Base-by-base conservation (phyloP, 2,888 invertebrate species). In the Drosophila sordidula region DNA sequence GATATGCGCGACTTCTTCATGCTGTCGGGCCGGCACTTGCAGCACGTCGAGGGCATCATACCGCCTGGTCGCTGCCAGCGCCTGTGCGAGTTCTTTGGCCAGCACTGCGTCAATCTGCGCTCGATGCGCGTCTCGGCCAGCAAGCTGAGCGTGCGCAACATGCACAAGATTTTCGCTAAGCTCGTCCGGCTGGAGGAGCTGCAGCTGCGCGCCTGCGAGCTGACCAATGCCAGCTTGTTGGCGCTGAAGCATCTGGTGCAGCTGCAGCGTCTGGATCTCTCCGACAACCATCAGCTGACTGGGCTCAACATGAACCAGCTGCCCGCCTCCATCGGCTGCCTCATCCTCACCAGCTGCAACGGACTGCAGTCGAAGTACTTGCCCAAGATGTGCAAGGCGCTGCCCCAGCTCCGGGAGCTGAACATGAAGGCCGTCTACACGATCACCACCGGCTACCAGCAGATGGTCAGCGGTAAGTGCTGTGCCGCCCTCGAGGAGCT, bases 1-100 rank as follows among this genome's bases (percentile, higher is more conserved):
- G 75, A 77, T 12, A 41, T 67, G n/a, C 67, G 73, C 0, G 69
- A 68, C n/a, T 75, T 78, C 12, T 75, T 74, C n/a, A 25, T 14
- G 12, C 39, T 64, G 0, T 74, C 75, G 0, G 59, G 69, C 1
- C 4, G 3, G 1, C 58, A 74, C 25, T 9, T 75, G 11, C 32
- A 12, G 11, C 47, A 59, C 1, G 45, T 74, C n/a, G 52, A 59
- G 25, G 69, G 69, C 8, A 41, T 22, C 6, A 55, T 68, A 6
- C 75, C 62, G n/a, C 25, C 44, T 3, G 18, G 38, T 0, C 55
- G 69, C 4, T 73, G 74, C 8, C 68, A 63, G 6, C 55, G 54
- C 0, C 6, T 57, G 6, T 56, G 62, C 14, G 68, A 73, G 22
- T 68, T 59, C 39, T 59, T 78, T 56, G 63, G 63, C 9, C 3